These are phyloP conservation scores for Nemopilema nomurai DNA, from an alignment of 30 jellyfish, hydroid and myxozoan genomes.

Conservation along the genomic window DNA sequence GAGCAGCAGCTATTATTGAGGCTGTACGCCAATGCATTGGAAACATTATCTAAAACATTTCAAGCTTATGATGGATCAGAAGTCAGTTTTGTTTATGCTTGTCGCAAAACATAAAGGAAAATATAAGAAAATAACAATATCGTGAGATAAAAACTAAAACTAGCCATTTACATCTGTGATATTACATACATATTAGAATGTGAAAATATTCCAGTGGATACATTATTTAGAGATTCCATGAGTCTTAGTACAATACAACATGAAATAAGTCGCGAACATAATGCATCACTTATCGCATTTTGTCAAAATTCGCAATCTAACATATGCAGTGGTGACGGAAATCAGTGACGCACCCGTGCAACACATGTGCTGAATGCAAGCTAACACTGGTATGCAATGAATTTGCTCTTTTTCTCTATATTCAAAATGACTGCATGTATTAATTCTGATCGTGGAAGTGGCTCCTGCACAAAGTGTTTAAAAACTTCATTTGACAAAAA, in stretches of 20 bases:
- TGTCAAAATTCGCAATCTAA: slow-evolving; percentile 27
- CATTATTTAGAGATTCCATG: slow-evolving; percentile 37
- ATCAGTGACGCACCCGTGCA: slow-evolving; percentile 20
- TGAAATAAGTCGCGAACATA: slow-evolving; percentile 8
- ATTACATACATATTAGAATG: slow-evolving; percentile 31
- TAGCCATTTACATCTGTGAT: slow-evolving; percentile 45
- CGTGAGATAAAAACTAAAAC: slow-evolving; percentile 36
- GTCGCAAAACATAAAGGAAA: slow-evolving; percentile 14
- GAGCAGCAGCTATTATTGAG: slow-evolving; percentile 78
- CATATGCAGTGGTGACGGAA: slow-evolving; percentile 24
- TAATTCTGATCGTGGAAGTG: slow-evolving; percentile 57
- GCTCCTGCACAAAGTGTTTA: slow-evolving; percentile 20
- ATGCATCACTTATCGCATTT: slow-evolving; percentile 32
- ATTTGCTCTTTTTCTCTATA: slow-evolving; percentile 48
- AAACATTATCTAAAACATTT: slow-evolving; percentile 63
- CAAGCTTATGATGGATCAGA: slow-evolving; percentile 75
- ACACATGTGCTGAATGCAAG: slow-evolving; percentile 53
- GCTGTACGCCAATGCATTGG: slow-evolving; percentile 58
- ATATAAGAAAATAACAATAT: slow-evolving; percentile 48
- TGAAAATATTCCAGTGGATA: slow-evolving; percentile 44
- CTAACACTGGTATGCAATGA: slow-evolving; percentile 23
- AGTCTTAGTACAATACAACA: slow-evolving; percentile 11
- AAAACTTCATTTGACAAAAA: background rate
- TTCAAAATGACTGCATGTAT: slow-evolving; percentile 64
- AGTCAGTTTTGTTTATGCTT: slow-evolving; percentile 64